Base-by-base conservation (phyloP, 2,888 invertebrate genomes). In the Rambutsinella grinnellia region DNA sequence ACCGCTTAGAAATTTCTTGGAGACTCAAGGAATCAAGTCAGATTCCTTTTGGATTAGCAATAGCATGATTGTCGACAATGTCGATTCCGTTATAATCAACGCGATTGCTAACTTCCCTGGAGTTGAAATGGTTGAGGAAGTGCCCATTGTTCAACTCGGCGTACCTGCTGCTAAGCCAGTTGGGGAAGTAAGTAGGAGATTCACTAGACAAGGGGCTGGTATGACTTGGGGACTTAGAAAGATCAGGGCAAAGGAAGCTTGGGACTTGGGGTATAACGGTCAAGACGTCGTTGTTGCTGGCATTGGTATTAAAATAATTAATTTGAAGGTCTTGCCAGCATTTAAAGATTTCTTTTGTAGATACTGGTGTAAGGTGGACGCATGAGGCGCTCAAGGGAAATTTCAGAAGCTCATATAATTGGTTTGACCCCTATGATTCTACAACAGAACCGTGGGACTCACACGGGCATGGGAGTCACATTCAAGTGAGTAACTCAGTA, bases 221-320 rank as follows among this genome's bases (percentile, higher is more conserved):
- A 1, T 56, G 19, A 13, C 19, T 10, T 68, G 61, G 61, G 70
- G 70, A 53, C 27, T 61, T 6, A 15, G 46, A 26, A 53, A 44
- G 26, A 62, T 70, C 24, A 27, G 24, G 19, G 61, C 70, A 3
- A 17, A 21, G 3, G 27, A 70, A 26, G 54, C 46, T 5, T 70
- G 70, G 70, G 24, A 8, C 6, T 21, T 23, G 6, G 15, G 17
- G 2, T 19, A 44, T 27, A 60, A 49, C 6, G 70, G 70, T 10
- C 54, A 54, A 15, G 70, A 56, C 0, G 19, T 70, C 28, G 70
- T 70, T 15, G 54, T 70, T 15, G 70, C 62, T 1, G 27, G 27
- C 19, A 69, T 69, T 44, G 69, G 69, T 69, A 61, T 53, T n/a
- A 13, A n/a, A n/a, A n/a, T n/a, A n/a, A n/a, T n/a, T n/a, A n/a